Conservation (phyloP, 1,140 invertebrate species). For the Drosophila micromelanica region DNA sequence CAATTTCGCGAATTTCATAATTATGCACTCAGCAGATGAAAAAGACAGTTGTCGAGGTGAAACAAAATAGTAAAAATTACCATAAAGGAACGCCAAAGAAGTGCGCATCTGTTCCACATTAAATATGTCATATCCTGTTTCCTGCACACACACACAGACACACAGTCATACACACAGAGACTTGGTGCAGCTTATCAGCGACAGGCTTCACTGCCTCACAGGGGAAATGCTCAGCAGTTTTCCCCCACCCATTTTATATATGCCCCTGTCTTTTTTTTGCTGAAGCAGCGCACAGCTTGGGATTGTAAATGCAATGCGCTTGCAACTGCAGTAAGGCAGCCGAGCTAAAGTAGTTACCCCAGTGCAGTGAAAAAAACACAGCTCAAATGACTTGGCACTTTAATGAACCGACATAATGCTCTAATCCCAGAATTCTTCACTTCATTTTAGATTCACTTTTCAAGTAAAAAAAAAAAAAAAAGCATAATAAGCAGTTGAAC, state of each 20-base stretch:
- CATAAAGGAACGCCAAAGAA: slow-evolving; percentile 43
- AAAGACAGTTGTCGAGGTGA: slow-evolving; percentile 31
- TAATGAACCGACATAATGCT: slow-evolving; percentile 17
- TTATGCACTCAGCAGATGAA: slow-evolving; percentile 50
- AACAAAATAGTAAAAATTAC: slow-evolving; percentile 51
- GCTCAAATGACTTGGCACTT: slow-evolving; percentile 18
- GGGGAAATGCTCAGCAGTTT: slow-evolving; percentile 31
- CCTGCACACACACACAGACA: slow-evolving; percentile 49
- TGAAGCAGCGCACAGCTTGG: slow-evolving; percentile 21
- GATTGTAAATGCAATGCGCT: slow-evolving; percentile 11
- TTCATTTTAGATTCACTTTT: background rate
- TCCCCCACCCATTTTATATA: slow-evolving; percentile 9
- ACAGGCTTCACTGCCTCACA: slow-evolving; percentile 39
- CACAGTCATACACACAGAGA: slow-evolving; percentile 19
- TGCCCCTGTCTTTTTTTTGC: slow-evolving; percentile 24
- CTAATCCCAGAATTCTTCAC: slow-evolving; percentile 12
- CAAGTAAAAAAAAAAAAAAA: background rate
- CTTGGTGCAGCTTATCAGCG: slow-evolving; percentile 58
- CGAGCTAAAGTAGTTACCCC: slow-evolving; percentile 20
- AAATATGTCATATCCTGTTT: slow-evolving; percentile 83
- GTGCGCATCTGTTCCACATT: slow-evolving; percentile 76
- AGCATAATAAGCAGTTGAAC: background rate
- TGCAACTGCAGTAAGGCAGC: slow-evolving; percentile 13
- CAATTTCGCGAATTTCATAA: slow-evolving; percentile 52
- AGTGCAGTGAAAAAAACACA: background rate